A percentile compares a stretch with the other conserved stretches of the same genome.
Evolutionary conservation across 2,797 vertebrate genomes (phyloP).

Genomic region (Coregonus ussuriensis): DNA sequence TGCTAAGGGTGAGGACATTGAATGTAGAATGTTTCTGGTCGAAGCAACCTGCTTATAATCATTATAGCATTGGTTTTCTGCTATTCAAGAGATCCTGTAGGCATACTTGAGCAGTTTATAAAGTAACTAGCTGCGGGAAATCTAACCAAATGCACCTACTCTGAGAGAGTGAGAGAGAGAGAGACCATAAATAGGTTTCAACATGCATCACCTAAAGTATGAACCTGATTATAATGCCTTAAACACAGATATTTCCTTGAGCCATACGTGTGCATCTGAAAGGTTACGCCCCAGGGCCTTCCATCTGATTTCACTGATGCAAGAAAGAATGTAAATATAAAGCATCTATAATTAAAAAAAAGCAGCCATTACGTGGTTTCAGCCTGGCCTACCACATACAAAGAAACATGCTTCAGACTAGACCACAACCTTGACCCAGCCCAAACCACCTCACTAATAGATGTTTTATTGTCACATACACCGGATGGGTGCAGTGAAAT

Average conservation of each 20-base stretch:
- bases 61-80: background rate
- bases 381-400: conserved; percentile 26
- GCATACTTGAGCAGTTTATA: background rate
- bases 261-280: background rate
- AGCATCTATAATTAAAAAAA: conserved; percentile 34
- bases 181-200: background rate
- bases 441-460: conserved; percentile 33
- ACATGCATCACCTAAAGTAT: background rate
- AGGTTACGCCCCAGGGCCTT: conserved; percentile 7
- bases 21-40: background rate
- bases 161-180: background rate
- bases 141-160: background rate
- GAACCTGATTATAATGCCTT: background rate
- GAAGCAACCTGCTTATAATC: background rate
- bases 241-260: background rate
- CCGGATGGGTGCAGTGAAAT: no score
- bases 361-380: conserved; percentile 30
- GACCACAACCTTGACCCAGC: conserved; percentile 29
- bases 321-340: conserved; percentile 21
- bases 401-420: conserved; percentile 16
- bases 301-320: background rate
- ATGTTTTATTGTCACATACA: no score
- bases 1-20: background rate
- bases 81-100: background rate
- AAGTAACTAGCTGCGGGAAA: background rate